A percentile compares a stretch with the other conserved stretches of the same genome.
Conservation (phyloP, 2,797 vertebrate species). For the Myotis findleyi region DNA sequence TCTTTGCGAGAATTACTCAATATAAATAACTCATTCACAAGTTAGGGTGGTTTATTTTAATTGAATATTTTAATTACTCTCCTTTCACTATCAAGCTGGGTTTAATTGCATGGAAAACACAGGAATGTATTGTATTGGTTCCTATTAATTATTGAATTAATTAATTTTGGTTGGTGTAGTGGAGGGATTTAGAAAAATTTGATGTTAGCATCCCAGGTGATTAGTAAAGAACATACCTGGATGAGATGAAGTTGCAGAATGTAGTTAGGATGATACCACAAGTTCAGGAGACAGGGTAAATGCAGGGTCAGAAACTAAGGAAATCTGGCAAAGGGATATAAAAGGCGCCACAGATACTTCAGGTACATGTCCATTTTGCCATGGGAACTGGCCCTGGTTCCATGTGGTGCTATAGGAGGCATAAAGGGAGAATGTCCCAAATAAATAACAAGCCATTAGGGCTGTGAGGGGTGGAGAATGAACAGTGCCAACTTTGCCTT, state of each 20-base stretch:
- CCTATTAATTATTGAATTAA: slow-evolving; percentile 24
- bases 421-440: neutral
- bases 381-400: neutral
- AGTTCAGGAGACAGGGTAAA: neutral
- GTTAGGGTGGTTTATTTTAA: slow-evolving; percentile 1
- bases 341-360: neutral
- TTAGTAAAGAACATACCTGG: neutral
- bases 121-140: neutral
- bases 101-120: slow-evolving; percentile 3
- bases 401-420: neutral
- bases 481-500: neutral
- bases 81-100: slow-evolving; percentile 7
- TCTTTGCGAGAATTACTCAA: neutral
- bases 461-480: neutral
- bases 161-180: neutral
- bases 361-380: neutral
- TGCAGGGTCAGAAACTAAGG: neutral
- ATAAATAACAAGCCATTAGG: neutral
- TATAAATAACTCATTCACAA: neutral
- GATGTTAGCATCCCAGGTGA: neutral
- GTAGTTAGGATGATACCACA: neutral
- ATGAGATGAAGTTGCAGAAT: neutral
- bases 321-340: neutral
- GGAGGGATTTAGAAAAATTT: neutral
- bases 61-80: slow-evolving; percentile 5